phyloP scores from a whole-genome alignment of 2,888 invertebrate species.

The Tetragnatha montana region DNA sequence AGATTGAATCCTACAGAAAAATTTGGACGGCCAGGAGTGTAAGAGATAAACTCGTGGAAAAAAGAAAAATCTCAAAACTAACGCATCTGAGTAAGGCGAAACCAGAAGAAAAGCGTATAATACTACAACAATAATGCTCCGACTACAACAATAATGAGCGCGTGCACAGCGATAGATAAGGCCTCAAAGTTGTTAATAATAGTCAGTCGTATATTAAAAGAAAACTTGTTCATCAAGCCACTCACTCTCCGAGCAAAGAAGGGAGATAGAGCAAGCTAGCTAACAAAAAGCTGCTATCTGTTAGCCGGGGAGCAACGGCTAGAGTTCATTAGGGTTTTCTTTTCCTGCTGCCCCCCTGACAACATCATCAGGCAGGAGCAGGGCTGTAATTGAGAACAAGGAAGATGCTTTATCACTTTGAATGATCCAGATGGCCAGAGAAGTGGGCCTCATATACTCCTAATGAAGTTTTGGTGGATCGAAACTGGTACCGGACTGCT shows the following conservation, averaged over 20 bases:
- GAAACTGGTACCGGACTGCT: neutral
- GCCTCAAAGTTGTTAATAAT: neutral
- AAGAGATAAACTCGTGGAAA: neutral
- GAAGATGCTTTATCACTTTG: slow-evolving; percentile 48
- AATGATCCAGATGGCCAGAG: slow-evolving; percentile 35
- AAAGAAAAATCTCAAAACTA: neutral
- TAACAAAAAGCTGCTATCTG: slow-evolving; percentile 10
- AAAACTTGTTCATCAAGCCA: slow-evolving; percentile 6
- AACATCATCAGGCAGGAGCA: slow-evolving; percentile 31
- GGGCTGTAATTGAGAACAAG: slow-evolving; percentile 53
- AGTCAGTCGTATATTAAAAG: neutral
- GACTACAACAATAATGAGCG: neutral
- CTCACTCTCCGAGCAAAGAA: neutral
- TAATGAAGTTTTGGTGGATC: slow-evolving; percentile 44
- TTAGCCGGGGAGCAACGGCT: slow-evolving; percentile 3
- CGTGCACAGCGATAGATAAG: neutral
- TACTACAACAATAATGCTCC: neutral
- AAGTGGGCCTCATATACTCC: neutral
- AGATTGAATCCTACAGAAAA: too few relatives aligned
- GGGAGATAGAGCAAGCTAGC: neutral
- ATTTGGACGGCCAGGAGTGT: too few relatives aligned
- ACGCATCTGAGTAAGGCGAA: too few relatives aligned
- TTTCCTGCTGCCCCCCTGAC: slow-evolving; percentile 26
- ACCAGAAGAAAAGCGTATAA: too few relatives aligned
- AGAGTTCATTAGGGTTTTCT: slow-evolving; percentile 47